These are phyloP conservation scores for Melieria omissa DNA, from an alignment of 2,888 invertebrate species.

Conservation along the genomic window DNA sequence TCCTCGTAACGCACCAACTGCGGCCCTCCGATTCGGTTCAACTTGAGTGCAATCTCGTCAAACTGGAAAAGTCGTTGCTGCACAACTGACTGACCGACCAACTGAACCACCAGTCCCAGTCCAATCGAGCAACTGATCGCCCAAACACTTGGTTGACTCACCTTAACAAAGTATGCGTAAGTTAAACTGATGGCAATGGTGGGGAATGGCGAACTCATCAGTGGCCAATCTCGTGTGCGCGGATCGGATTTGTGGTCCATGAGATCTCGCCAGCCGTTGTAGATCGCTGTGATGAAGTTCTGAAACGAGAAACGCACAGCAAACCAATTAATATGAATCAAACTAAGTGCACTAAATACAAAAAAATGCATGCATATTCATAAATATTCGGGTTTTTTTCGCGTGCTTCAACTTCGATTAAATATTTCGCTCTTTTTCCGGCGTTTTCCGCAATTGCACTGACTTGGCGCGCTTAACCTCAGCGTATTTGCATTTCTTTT, in stretches of 20 bases:
- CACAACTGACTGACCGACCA: background rate
- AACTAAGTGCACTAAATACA: no score
- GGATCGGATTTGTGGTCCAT: constrained; percentile 89
- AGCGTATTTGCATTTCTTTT: no score
- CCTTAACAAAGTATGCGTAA: constrained; percentile 81
- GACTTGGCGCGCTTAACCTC: no score
- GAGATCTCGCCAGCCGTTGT: constrained; percentile 71
- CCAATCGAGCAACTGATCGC: background rate
- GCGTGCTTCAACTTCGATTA: no score
- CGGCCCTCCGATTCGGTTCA: no score
- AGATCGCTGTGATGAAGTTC: constrained; percentile 58
- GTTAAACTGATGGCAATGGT: constrained; percentile 79
- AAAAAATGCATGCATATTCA: no score
- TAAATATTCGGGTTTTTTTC: no score
- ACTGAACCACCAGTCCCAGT: background rate
- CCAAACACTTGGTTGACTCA: constrained; percentile 51
- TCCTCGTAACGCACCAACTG: no score
- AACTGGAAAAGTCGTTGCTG: background rate
- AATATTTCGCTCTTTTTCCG: no score
- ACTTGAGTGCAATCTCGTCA: background rate
- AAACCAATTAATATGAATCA: no score
- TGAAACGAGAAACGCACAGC: no score
- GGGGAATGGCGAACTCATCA: constrained; percentile 86
- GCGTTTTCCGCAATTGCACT: no score
- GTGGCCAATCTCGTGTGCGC: constrained; percentile 80